A percentile compares a stretch with the other conserved stretches of the same genome.
Evolutionary conservation across 2,797 vertebrate species (phyloP).

Genomic region (Halcyon chelicuti): DNA sequence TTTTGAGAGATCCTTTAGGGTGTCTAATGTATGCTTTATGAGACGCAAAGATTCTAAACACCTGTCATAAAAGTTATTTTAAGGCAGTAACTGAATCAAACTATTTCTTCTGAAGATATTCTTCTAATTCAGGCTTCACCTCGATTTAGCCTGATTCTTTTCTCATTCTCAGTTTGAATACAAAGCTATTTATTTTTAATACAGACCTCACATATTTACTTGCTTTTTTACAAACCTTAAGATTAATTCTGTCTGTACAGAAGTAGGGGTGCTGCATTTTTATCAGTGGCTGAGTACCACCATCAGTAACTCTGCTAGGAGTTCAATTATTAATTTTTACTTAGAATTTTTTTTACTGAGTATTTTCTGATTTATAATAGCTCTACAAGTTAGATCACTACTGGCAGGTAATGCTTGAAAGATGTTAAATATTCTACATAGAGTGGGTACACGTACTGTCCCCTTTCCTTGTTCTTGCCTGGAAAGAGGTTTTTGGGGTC

Average conservation of each 20-base stretch:
- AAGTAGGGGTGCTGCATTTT: background rate
- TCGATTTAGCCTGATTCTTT: background rate
- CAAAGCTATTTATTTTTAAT: background rate
- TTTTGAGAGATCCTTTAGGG: background rate
- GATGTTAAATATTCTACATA: background rate
- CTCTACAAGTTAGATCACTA: background rate
- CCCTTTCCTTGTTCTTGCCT: background rate
- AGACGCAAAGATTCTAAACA: background rate
- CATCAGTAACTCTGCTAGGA: background rate
- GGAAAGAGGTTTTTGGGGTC: background rate
- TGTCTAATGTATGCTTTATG: background rate
- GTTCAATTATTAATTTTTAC: background rate
- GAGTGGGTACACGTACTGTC: background rate
- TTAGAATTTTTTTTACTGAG: background rate
- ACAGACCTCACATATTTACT: background rate
- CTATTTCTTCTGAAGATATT: background rate
- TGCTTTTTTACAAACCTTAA: background rate
- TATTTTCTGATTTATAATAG: background rate
- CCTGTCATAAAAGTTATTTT: background rate
- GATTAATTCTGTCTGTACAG: background rate
- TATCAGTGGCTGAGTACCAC: background rate
- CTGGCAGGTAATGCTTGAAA: background rate
- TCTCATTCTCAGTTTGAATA: background rate
- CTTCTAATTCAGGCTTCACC: background rate
- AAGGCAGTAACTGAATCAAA: slow-evolving; percentile 28